phyloP scores from a whole-genome alignment of 2,797 vertebrate species.

The Luscinia luscinia region DNA sequence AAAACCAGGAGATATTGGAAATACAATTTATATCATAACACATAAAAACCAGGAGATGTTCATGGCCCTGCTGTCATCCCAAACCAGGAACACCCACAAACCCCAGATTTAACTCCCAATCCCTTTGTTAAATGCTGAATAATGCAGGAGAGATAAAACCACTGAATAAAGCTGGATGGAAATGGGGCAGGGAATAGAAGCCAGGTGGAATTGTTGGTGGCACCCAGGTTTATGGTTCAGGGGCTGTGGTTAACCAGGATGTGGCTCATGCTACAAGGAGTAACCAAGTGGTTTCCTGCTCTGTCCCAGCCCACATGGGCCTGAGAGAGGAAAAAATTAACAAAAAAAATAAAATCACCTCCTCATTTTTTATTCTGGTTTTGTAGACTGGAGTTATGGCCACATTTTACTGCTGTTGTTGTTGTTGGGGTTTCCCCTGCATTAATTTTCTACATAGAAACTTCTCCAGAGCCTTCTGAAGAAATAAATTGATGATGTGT shows the following conservation, averaged over 20 bases:
- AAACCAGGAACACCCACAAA: not conserved
- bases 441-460: not conserved
- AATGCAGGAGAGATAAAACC: not conserved
- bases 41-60: not conserved
- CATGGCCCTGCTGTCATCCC: not conserved
- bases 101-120: not conserved
- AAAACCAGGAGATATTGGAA: too few species aligned
- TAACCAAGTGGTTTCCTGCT: conserved; percentile 16
- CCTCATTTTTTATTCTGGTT: not conserved
- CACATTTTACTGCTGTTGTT: not conserved
- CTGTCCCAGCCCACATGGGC: not conserved
- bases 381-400: not conserved
- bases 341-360: not conserved
- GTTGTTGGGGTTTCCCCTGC: not conserved
- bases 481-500: not conserved
- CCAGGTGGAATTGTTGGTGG: not conserved
- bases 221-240: not conserved
- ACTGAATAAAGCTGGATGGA: not conserved
- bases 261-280: conserved; percentile 24
- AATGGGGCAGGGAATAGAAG: not conserved
- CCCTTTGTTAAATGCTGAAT: not conserved
- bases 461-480: not conserved
- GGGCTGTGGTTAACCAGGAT: conserved; percentile 61
- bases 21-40: not conserved
- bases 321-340: not conserved